Evolutionary conservation across 2,113 vertebrate genomes (phyloP).

Genomic region (Zosterops hypoxanthus): DNA sequence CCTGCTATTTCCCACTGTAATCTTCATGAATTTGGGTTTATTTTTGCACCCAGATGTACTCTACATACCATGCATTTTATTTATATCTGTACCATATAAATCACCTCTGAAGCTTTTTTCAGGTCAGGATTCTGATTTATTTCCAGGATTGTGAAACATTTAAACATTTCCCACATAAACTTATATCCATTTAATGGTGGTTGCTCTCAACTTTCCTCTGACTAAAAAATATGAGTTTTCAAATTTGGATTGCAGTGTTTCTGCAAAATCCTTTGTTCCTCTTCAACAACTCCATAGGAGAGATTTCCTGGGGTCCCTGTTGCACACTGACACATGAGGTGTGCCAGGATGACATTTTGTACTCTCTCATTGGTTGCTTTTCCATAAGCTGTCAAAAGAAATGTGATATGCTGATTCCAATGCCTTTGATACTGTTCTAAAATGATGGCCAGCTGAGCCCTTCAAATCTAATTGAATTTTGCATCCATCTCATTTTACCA

Average conservation of each 20-base stretch:
- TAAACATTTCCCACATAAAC: background rate
- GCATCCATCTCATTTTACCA: slow-evolving; percentile 34
- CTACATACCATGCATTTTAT: background rate
- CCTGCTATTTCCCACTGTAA: background rate
- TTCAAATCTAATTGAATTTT: slow-evolving; percentile 57
- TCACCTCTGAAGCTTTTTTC: background rate
- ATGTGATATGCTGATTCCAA: background rate
- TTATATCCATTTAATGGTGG: background rate
- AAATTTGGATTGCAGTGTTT: slow-evolving; percentile 35
- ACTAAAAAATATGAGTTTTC: slow-evolving; percentile 1
- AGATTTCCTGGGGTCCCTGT: slow-evolving; percentile 28
- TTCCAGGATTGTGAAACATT: background rate
- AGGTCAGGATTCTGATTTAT: background rate
- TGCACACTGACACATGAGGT: slow-evolving; percentile 14
- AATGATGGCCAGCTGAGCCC: slow-evolving; percentile 50
- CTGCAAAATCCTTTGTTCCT: slow-evolving; percentile 47
- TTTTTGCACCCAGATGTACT: background rate
- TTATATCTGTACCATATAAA: background rate
- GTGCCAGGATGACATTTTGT: slow-evolving; percentile 40
- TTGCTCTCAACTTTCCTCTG: slow-evolving; percentile 8
- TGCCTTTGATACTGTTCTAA: slow-evolving; percentile 52
- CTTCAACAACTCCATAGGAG: slow-evolving; percentile 11
- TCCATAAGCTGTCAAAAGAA: slow-evolving; percentile 15
- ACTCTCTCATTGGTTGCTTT: slow-evolving; percentile 33
- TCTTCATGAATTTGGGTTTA: background rate